Evolutionary conservation across 2,113 vertebrate genomes (phyloP), one percentile per base, ranked within the genome.

Genomic region (Notarius lentiginosus): DNA sequence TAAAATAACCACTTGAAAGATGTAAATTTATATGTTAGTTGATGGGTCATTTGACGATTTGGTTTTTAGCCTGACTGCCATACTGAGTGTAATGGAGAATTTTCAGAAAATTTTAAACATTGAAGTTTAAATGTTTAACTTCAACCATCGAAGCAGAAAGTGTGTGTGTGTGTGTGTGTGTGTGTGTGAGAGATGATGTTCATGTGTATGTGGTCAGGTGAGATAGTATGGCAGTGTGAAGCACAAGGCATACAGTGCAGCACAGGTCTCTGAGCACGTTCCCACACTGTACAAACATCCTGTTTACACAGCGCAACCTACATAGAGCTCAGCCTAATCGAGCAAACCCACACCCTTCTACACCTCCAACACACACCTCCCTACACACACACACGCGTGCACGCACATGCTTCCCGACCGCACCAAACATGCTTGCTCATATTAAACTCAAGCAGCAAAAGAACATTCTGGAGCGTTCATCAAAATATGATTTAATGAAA

Each of bases 221-320:
- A 55, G 41, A 24, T 49, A 79, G 81, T 84, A 6, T 70, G 27
- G 73, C 15, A 49, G 41, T 76, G 30, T 79, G 58, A 60, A 75
- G 66, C 85, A 82, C 22, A 49, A 56, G 30, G 63, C 73, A 18
- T 85, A 88, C 87, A 88, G 84, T 70, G 84, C 70, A 49, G 84
- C 53, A 47, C 79, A 77, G 79, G 55, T 34, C 84, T 82, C 34
- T 34, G 56, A 88, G 84, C 79, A 30, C 77, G 65, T 58, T 87
- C 30, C 70, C 84, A 80, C 86, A 89, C 88, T 89, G 84, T 85
- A 89, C 88, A 89, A 87, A 87, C 88, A 89, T 89, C 88, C 88
- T 89, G 88, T 89, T 89, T 89, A 89, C 86, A 27, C 61, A 85
- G 80, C 47, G 14, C 83, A 87, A 82, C 83, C 83, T 87, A 87